phyloP scores from a whole-genome alignment of 2,888 invertebrate species.

The Hirtodrosophila trivittata region DNA sequence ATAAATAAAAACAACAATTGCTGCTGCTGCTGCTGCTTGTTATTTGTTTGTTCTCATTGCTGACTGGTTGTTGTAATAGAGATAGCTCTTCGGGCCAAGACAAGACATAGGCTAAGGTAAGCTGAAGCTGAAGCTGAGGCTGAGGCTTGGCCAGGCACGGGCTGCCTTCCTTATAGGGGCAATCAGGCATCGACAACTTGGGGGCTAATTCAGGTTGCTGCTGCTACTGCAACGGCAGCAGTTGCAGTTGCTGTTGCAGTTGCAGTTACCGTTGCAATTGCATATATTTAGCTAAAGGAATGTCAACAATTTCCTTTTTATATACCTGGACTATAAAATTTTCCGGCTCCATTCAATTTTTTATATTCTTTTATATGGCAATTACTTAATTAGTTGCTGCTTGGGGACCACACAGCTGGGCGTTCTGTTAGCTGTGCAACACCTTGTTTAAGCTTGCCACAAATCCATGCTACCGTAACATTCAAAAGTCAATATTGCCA shows the following conservation, averaged over 20 bases:
- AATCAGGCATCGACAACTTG: conserved; percentile 75
- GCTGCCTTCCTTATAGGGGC: conserved; percentile 76
- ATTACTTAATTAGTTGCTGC: conserved; percentile 60
- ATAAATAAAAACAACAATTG: not conserved
- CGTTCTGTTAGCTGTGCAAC: conserved; percentile 1
- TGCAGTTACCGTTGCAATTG: conserved; percentile 72
- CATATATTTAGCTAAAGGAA: conserved; percentile 71
- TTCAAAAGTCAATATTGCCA: conserved; percentile 64
- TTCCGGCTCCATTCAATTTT: conserved; percentile 37
- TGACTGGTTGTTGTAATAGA: conserved; percentile 69
- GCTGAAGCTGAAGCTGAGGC: conserved; percentile 2
- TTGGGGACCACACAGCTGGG: not conserved
- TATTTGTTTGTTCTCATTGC: conserved; percentile 57
- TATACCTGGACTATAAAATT: conserved; percentile 62
- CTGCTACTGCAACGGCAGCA: conserved; percentile 18
- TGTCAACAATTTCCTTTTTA: conserved; percentile 77
- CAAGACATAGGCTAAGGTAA: conserved; percentile 15
- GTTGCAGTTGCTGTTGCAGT: conserved; percentile 53
- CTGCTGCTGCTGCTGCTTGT: conserved; percentile 19
- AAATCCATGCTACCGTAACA: conserved; percentile 61
- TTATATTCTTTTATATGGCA: conserved; percentile 27
- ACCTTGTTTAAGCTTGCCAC: conserved; percentile 29
- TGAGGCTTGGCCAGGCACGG: conserved; percentile 34
- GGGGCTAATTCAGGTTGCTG: conserved; percentile 67
- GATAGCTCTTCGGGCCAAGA: conserved; percentile 54